These are phyloP conservation scores for Xestia ashworthii DNA, from an alignment of 2,888 invertebrate genomes.

Conservation along the genomic window DNA sequence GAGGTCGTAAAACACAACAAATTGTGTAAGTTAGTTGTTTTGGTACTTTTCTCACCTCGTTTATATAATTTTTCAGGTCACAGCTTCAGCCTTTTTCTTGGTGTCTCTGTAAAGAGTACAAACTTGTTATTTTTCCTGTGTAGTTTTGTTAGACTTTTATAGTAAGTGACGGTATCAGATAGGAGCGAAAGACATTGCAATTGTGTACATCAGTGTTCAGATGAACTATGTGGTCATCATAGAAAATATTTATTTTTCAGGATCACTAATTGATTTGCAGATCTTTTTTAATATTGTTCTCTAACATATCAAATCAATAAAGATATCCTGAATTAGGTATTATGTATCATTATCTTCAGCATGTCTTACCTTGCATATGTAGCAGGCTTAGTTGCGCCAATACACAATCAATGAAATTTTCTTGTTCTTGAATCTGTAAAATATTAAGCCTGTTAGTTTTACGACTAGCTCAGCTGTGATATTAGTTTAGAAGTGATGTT, in stretches of 20 bases:
- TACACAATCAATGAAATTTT: not conserved
- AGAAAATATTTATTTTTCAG: not conserved
- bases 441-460: not conserved
- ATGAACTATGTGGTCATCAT: slow-evolving; percentile 83
- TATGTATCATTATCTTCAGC: not conserved
- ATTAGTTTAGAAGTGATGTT: not conserved
- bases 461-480: accelerated
- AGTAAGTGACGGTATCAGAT: slow-evolving; percentile 80
- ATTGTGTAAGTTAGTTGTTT: not conserved
- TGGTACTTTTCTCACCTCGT: slow-evolving; percentile 3
- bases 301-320: not conserved
- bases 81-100: not conserved
- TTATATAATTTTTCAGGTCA: not conserved
- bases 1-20: not conserved
- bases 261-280: not conserved
- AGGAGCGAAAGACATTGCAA: slow-evolving; percentile 88
- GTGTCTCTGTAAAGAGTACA: slow-evolving; percentile 8
- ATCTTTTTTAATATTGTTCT: not conserved
- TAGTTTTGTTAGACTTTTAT: not conserved
- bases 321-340: not conserved
- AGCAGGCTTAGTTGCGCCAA: not conserved
- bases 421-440: slow-evolving; percentile 10
- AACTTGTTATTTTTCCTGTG: not conserved
- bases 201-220: slow-evolving; percentile 79
- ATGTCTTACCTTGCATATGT: slow-evolving; percentile 3